phyloP scores from a whole-genome alignment of 2,113 vertebrate species.

The Chionodraco myersi region DNA sequence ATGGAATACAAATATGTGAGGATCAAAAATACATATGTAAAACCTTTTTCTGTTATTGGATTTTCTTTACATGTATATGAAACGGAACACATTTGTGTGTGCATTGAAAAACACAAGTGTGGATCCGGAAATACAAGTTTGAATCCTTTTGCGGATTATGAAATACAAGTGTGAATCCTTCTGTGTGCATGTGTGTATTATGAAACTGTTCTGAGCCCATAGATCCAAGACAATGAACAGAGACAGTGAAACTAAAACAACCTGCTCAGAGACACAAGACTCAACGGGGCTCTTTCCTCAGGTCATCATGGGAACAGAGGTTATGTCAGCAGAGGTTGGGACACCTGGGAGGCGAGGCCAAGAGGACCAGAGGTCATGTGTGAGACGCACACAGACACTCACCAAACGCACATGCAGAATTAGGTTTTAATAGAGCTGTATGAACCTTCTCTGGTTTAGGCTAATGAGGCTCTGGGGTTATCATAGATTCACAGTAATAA shows the following conservation, averaged over 20 bases:
- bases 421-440: slow-evolving; percentile 68
- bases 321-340: slow-evolving; percentile 67
- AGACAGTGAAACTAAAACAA: slow-evolving; percentile 16
- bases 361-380: slow-evolving; percentile 68
- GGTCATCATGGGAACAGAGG: slow-evolving; percentile 65
- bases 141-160: too few relatives aligned
- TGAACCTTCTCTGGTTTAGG: slow-evolving; percentile 33
- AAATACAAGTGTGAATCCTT: too few relatives aligned
- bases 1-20: too few relatives aligned
- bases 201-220: too few relatives aligned
- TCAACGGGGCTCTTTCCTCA: slow-evolving; percentile 37
- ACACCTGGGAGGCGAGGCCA: slow-evolving; percentile 27
- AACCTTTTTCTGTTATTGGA: too few relatives aligned
- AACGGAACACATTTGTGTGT: too few relatives aligned
- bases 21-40: too few relatives aligned
- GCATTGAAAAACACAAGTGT: too few relatives aligned
- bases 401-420: slow-evolving; percentile 43
- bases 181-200: too few relatives aligned
- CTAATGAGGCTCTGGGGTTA: slow-evolving; percentile 75
- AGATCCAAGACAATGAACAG: slow-evolving; percentile 5
- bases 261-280: slow-evolving; percentile 13
- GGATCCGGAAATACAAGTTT: too few relatives aligned
- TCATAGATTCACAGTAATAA: slow-evolving; percentile 67
- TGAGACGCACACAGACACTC: slow-evolving; percentile 29
- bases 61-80: too few relatives aligned